Base-by-base conservation (phyloP, 2,888 invertebrate species). In the Eupithecia subumbrata region DNA sequence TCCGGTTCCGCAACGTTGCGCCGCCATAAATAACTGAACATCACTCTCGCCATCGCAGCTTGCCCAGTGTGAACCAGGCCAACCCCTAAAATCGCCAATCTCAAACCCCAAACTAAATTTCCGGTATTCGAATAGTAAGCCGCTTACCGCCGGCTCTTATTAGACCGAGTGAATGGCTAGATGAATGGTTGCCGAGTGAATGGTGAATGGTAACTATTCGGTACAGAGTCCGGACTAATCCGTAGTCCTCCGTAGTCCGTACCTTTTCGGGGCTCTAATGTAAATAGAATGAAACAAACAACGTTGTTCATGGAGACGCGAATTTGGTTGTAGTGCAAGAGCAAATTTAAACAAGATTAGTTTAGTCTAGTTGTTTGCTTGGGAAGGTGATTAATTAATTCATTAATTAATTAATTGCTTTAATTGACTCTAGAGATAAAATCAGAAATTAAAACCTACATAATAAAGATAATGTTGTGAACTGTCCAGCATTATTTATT, bases 81-180 rank as follows among this genome's bases (percentile, higher is more conserved):
- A 72, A 78, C 78, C 69, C 81, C 82, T 80, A 76, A 82, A 83
- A 85, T 85, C 85, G 83, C 69, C 83, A 82, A 85, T 86, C 84
- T 86, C 83, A 85, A 86, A 81, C 78, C 82, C 70, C 69, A 82
- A 86, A 87, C 88, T 85, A 89, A 88, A 88, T 88, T 88, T 88
- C 86, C 86, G 85, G 87, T 84, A 84, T 87, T 85, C 80, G 78
- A 80, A 76, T 78, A 83, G 86, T 91, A 91, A 91, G 91, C 91
- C 86, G 89, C 90, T 90, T 91, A 90, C 86, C 72, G 77, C 74
- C 80, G 82, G 82, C 83, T 83, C 89, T 88, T 88, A 89, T 88
- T 90, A 81, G 79, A 81, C 80, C 83, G 81, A 84, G 81, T 88
- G 87, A 89, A 89, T 88, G 87, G 85, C 74, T 80, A 16, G 81